Conservation (phyloP, 2,888 invertebrate genomes). For the Oligia latruncula region DNA sequence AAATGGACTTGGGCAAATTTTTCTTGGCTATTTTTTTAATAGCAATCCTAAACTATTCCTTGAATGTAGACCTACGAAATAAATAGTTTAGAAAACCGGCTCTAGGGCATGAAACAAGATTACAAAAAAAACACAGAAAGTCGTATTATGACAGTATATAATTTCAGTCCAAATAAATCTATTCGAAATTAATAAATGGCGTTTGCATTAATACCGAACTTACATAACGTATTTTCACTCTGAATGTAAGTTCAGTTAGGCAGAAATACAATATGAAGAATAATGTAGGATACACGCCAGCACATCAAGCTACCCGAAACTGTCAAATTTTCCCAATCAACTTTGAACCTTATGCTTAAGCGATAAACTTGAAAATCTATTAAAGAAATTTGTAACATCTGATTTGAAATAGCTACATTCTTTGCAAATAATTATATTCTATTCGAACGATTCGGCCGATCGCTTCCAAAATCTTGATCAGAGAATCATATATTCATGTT, state of each 20-base stretch:
- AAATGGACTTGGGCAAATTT: not conserved
- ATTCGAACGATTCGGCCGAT: constrained; percentile 11
- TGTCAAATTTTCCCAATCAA: too few relatives aligned
- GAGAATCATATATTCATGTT: constrained; percentile 54
- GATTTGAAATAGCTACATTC: too few relatives aligned
- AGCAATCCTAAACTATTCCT: not conserved
- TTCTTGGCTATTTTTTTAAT: not conserved
- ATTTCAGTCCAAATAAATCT: not conserved
- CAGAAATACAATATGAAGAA: not conserved
- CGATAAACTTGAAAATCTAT: too few relatives aligned
- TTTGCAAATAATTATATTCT: not conserved
- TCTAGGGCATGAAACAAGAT: not conserved
- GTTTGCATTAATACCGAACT: too few relatives aligned
- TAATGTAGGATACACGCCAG: too few relatives aligned
- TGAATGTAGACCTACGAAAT: not conserved
- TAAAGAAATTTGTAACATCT: too few relatives aligned
- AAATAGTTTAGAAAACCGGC: not conserved
- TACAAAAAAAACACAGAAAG: not conserved
- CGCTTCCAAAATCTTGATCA: constrained; percentile 41
- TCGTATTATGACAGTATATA: too few relatives aligned
- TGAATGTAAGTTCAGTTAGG: not conserved
- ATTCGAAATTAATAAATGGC: not conserved
- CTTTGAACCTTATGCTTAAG: too few relatives aligned
- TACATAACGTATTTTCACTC: not conserved
- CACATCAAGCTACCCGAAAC: too few relatives aligned